Conservation (phyloP, 2,888 invertebrate genomes). For the Hirudinaria manillensis region DNA sequence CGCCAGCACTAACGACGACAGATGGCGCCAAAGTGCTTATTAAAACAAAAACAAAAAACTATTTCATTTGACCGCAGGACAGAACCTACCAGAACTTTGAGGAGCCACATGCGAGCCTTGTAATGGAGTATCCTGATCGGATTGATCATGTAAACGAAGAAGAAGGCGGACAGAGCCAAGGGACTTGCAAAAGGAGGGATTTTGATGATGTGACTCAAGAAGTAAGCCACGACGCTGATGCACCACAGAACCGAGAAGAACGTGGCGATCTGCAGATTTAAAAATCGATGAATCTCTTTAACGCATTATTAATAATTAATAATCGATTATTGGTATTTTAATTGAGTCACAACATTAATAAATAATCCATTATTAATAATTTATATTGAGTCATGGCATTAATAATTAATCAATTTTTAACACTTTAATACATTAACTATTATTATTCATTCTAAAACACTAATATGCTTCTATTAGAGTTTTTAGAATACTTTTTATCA, state of each 20-base stretch:
- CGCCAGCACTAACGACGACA: too few relatives aligned
- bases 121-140: constrained; percentile 85
- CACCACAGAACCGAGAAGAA: constrained; percentile 89
- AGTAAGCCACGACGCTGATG: constrained; percentile 75
- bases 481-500: too few relatives aligned
- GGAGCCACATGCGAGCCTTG: constrained; percentile 88
- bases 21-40: too few relatives aligned
- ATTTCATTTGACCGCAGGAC: not conserved
- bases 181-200: constrained; percentile 91
- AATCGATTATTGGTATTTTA: not conserved
- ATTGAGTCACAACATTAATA: not conserved
- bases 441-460: too few relatives aligned
- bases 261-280: constrained; percentile 60
- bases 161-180: constrained; percentile 70
- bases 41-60: too few relatives aligned
- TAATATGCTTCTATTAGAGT: too few relatives aligned
- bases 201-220: constrained; percentile 73
- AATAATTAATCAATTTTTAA: too few relatives aligned
- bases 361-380: too few relatives aligned
- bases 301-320: not conserved
- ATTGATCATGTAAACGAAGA: constrained; percentile 78
- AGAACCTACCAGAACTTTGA: constrained; percentile 69
- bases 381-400: too few relatives aligned
- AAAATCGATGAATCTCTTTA: not conserved
- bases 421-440: too few relatives aligned